Base-by-base conservation (phyloP, 2,888 invertebrate species). In the Agonum fuliginosum region DNA sequence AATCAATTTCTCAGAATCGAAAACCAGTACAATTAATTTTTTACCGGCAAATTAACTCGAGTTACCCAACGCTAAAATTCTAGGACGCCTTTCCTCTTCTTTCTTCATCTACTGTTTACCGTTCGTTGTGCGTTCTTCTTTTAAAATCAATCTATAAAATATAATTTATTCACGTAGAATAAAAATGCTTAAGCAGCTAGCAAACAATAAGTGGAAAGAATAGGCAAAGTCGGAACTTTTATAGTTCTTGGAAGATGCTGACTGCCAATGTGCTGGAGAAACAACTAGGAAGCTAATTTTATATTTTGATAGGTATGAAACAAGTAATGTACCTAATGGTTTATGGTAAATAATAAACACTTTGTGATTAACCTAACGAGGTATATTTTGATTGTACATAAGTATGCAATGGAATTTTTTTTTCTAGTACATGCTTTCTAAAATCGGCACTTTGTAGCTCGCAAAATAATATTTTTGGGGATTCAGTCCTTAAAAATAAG, bases 1-100 rank as follows among this genome's bases (percentile, higher is more conserved):
- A 51, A 71, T 71, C 51, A 51, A 71, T 71, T 71, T 71, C 71
- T 48, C 34, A 19, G 71, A 71, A 71, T 27, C 71, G 17, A 46
- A 71, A 71, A 71, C 71, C 48, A 48, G 71, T 71, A 51, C 71
- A 71, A 71, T 71, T 71, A 71, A 71, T 71, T 71, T 71, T 71
- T 71, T 71, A 71, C 48, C 71, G 27, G 30, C 34, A 19, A 71
- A 48, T 71, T 71, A 46, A 67, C 37, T 41, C 3, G 4, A 19
- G 12, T 37, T 67, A 67, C 10, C 41, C 41, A 67, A 22, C 67
- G 20, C 37, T 54, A 24, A 17, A 22, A 41, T 67, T 67, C 67
- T 67, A 37, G 41, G 41, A 19, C 41, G 24, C 43, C 48, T 48
- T 48, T n/a, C n/a, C n/a, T n/a, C 14, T 43, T 43, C 43, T 10